These are phyloP conservation scores for Falco naumanni DNA, from an alignment of 2,797 vertebrate species.

Conservation along the genomic window DNA sequence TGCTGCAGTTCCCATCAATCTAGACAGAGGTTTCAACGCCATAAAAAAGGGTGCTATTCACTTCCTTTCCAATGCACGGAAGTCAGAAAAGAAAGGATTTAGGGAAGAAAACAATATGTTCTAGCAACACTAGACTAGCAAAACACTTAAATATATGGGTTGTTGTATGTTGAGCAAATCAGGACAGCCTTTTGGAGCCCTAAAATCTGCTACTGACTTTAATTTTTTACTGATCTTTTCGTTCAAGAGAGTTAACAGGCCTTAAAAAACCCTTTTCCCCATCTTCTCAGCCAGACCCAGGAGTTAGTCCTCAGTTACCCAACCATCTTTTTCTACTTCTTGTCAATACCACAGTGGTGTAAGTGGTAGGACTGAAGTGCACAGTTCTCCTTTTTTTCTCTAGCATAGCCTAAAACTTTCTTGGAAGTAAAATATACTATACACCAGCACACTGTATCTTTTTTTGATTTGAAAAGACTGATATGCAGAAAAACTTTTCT, in stretches of 20 bases:
- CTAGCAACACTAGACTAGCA: background rate
- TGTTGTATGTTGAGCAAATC: background rate
- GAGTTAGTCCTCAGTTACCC: background rate
- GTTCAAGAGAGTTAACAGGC: background rate
- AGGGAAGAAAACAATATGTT: background rate
- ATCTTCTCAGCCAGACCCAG: background rate
- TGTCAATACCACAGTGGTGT: background rate
- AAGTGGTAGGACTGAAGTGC: background rate
- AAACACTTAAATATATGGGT: background rate
- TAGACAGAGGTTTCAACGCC: background rate
- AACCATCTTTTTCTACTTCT: background rate
- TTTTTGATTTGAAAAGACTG: constrained; percentile 52
- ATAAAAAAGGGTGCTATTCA: background rate
- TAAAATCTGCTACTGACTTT: background rate
- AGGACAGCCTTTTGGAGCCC: background rate
- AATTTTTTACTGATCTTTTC: background rate
- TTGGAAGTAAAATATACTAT: constrained; percentile 3
- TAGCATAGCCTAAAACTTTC: constrained; percentile 31
- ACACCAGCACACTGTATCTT: background rate
- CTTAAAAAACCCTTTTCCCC: background rate
- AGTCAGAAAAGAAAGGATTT: background rate
- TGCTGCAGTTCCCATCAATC: background rate
- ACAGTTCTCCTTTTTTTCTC: background rate
- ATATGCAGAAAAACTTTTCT: constrained; percentile 54
- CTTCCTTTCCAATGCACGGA: background rate